Evolutionary conservation across 2,888 invertebrate species (phyloP), one percentile per base, ranked within the genome.

Genomic region (Troglohyphantes excavatus): DNA sequence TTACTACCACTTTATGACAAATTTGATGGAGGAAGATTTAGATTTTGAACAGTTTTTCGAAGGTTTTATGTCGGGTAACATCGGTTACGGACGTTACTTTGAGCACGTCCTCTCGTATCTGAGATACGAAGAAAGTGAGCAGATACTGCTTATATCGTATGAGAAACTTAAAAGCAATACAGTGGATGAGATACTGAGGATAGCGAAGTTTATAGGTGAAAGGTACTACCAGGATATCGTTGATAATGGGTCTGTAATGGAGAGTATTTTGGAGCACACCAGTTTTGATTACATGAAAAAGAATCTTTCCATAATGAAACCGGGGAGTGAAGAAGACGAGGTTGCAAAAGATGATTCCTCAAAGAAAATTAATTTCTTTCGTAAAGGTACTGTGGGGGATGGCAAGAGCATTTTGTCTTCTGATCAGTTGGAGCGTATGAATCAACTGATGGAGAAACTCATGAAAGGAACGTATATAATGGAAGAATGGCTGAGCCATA

Each of bases 1-100:
- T 0, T 93, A 92, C 82, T 94, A 92, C 91, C 93, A 93, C 90
- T 93, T 93, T 91, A n/a, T n/a, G 9, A 9, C 29, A 23, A 39
- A 65, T n/a, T 13, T 73, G 0, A 2, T 23, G 3, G 43, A 63
- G n/a, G 3, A 11, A 3, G 2, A 11, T 0, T 11, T 85, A 0
- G 46, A 67, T 21, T 82, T 88, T 6, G 65, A 88, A 2, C 26
- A 67, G 5, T 46, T 53, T 9, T 82, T 82, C 26, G 75, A 88
- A 17, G 11, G 39, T 2, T 88, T 73, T n/a, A 1, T 82, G 2
- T 17, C 65, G 0, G 75, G 75, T 7, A 82, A 65, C 17, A 26
- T 88, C 13, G 33, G 21, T 2, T 82, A 88, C 21, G 88, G 88
- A 13, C 29, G 46, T 13, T 88, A 81, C 27, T 82, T 88, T 61